Evolutionary conservation across 2,888 invertebrate species (phyloP).

Genomic region (Elegia similella): DNA sequence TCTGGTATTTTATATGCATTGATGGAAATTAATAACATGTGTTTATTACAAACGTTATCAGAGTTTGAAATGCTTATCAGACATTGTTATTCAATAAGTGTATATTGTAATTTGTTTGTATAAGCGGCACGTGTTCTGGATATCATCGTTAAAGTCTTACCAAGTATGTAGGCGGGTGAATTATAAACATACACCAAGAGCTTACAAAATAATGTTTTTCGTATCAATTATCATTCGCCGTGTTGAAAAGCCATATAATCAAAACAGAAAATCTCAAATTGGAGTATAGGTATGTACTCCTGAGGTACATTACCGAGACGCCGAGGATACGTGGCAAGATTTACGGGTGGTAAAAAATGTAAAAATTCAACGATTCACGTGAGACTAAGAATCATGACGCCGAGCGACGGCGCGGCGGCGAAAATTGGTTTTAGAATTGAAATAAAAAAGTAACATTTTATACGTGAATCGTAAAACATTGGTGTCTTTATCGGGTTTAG

Average conservation of each 20-base stretch:
- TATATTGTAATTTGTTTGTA: neutral
- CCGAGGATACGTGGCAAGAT: neutral
- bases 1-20: too few relatives aligned
- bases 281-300: neutral
- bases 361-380: neutral
- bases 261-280: neutral
- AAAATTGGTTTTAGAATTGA: neutral
- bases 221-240: neutral
- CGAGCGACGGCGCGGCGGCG: neutral
- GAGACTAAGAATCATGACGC: neutral
- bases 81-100: neutral
- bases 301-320: neutral
- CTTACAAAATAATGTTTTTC: neutral
- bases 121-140: neutral
- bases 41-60: too few relatives aligned
- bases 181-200: neutral
- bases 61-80: neutral
- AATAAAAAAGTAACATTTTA: too few relatives aligned
- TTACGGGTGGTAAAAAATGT: neutral
- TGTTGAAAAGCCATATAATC: neutral
- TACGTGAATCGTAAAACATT: too few relatives aligned
- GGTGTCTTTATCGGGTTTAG: too few relatives aligned
- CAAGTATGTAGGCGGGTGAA: neutral
- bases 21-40: too few relatives aligned
- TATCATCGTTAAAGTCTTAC: neutral